Conservation (phyloP, 2,888 invertebrate species). For the Byasa hedistus region DNA sequence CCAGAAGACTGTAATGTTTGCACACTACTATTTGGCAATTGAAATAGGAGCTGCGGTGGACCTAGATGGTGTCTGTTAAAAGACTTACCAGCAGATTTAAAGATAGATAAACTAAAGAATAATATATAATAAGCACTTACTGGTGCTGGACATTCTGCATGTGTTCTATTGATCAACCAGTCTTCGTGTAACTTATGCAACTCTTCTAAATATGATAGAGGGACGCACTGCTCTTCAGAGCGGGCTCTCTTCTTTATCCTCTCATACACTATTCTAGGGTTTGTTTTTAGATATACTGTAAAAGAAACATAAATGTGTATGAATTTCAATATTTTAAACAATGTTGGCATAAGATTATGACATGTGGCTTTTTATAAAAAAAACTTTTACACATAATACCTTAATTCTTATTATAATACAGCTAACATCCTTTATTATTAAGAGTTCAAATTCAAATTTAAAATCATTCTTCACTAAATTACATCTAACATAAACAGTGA, state of each 20-base stretch:
- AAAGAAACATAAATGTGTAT: slow-evolving; percentile 2
- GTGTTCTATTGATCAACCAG: slow-evolving; percentile 82
- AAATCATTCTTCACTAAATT: no score
- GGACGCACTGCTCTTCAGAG: slow-evolving; percentile 89
- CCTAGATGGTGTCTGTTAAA: no score
- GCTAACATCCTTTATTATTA: no score
- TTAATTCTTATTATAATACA: no score
- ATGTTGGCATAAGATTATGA: neutral
- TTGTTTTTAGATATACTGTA: slow-evolving; percentile 83
- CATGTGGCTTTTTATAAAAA: no score
- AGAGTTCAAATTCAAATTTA: no score
- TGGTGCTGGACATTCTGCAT: slow-evolving; percentile 82
- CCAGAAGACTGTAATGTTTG: no score
- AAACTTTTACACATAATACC: no score
- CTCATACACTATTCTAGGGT: slow-evolving; percentile 83
- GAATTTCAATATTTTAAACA: neutral
- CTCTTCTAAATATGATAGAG: slow-evolving; percentile 88
- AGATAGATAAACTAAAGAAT: neutral
- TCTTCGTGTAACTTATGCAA: slow-evolving; percentile 88
- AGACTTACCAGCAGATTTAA: no score
- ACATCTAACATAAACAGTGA: no score
- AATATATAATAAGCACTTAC: slow-evolving; percentile 57
- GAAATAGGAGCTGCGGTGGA: no score
- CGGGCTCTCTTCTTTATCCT: slow-evolving; percentile 88
- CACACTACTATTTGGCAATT: no score